Evolutionary conservation across 1,140 invertebrate species (phyloP), one percentile per base, ranked within the genome.

Genomic region (Aradophagus sp.): DNA sequence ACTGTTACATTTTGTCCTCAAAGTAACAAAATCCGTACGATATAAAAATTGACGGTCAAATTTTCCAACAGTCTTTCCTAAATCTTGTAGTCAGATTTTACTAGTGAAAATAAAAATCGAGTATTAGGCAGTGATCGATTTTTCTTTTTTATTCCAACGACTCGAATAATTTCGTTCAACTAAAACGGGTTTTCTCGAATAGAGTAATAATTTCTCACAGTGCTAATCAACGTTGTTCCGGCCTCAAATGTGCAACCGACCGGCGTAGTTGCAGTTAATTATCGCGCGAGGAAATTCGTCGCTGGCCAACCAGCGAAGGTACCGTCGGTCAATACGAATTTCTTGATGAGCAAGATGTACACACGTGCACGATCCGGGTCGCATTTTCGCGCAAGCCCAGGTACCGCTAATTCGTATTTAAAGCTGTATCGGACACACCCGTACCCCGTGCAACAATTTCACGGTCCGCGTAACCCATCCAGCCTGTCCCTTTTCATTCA

Each of bases 391-490:
- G 62, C 67, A 66, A 52, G 66, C 27, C 59, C 68, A 50, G 42
- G 38, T 73, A 47, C 61, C 75, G 71, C 78, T 83, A 83, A 82
- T 83, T 84, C 68, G 80, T 84, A 83, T 83, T 84, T 84, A 83
- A 83, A 83, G 81, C 76, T 84, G 82, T 80, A 82, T 81, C 76
- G 79, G 75, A 72, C 72, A 70, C 61, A 73, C 70, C 68, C 70
- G 68, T 76, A 77, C 73, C 68, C 62, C 65, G 76, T 69, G 66
- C 77, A 74, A 82, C 78, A 82, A 84, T 83, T 84, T 84, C 81
- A 84, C 73, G 80, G 50, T 83, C 74, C 75, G 78, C 77, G 66
- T 75, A 77, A 80, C 59, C 55, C 75, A 74, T 79, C 71, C 50
- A 65, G 38, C 59, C 47, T n/a, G n/a, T 31, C 41, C 38, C 42